phyloP scores from a whole-genome alignment of 1,140 invertebrate species.

The Stegodyphus mimosarum region DNA sequence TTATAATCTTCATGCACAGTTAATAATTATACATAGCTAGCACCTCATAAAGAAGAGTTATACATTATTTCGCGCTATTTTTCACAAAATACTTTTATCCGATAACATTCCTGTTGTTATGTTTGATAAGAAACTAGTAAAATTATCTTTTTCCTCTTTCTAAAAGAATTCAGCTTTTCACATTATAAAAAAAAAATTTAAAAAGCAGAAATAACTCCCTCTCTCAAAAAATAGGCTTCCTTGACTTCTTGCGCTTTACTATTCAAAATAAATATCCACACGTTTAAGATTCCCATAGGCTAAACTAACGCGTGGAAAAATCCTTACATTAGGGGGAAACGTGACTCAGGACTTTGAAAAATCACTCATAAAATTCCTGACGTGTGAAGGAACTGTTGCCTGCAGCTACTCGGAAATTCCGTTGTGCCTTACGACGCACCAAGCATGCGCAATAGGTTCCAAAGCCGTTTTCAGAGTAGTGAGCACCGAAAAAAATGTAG shows the following conservation, averaged over 20 bases:
- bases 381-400: constrained; percentile 2
- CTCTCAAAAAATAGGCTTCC: no score
- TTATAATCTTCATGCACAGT: no score
- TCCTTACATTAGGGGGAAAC: constrained; percentile 10
- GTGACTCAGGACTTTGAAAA: constrained; percentile 6
- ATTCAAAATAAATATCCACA: constrained; percentile 1
- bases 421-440: neutral
- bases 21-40: no score
- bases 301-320: constrained; percentile 3
- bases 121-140: no score
- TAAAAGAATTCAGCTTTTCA: no score
- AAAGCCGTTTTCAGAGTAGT: neutral
- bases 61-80: no score
- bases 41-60: no score
- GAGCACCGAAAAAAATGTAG: neutral
- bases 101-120: no score
- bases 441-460: constrained; percentile 5
- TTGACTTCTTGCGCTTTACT: neutral
- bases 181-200: no score
- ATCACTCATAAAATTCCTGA: constrained; percentile 12
- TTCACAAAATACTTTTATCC: no score
- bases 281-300: neutral
- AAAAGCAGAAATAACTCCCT: no score
- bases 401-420: neutral
- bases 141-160: no score